Evolutionary conservation across 2,797 vertebrate genomes (phyloP).

Genomic region (Crocidura indochinensis): DNA sequence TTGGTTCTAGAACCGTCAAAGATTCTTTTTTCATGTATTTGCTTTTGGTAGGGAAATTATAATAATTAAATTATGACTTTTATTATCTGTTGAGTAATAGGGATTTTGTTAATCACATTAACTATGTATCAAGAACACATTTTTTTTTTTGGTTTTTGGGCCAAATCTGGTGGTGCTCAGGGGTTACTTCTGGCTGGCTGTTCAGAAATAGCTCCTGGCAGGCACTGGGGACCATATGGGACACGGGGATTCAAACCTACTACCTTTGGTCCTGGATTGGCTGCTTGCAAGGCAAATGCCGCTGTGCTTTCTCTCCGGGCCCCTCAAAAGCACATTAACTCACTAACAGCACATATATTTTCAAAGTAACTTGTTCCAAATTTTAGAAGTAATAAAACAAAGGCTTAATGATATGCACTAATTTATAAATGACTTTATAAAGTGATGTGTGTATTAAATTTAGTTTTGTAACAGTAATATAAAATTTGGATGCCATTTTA

Average conservation of each 20-base stretch:
- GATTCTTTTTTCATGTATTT: conserved; percentile 4
- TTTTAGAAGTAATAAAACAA: conserved; percentile 7
- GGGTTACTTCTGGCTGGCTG: too few relatives aligned
- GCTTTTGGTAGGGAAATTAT: conserved; percentile 62
- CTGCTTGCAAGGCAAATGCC: too few relatives aligned
- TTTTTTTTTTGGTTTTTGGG: too few relatives aligned
- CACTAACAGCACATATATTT: too few relatives aligned
- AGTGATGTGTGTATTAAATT: conserved; percentile 11
- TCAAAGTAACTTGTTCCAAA: not conserved
- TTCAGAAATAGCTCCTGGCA: too few relatives aligned
- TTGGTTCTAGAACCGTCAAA: conserved; percentile 41
- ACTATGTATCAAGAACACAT: not conserved
- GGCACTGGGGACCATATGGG: too few relatives aligned
- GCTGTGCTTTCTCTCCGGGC: too few relatives aligned
- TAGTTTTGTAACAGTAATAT: not conserved
- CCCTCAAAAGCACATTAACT: too few relatives aligned
- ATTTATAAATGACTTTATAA: not conserved
- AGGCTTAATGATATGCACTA: not conserved
- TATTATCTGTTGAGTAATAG: not conserved
- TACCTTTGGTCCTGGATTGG: too few relatives aligned
- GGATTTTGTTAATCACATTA: conserved; percentile 20
- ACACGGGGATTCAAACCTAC: too few relatives aligned
- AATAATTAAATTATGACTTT: not conserved
- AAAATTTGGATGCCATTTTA: not conserved
- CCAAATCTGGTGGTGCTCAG: too few relatives aligned